Evolutionary conservation across 2,113 vertebrate species (phyloP).

Genomic region (Globicephala melas): DNA sequence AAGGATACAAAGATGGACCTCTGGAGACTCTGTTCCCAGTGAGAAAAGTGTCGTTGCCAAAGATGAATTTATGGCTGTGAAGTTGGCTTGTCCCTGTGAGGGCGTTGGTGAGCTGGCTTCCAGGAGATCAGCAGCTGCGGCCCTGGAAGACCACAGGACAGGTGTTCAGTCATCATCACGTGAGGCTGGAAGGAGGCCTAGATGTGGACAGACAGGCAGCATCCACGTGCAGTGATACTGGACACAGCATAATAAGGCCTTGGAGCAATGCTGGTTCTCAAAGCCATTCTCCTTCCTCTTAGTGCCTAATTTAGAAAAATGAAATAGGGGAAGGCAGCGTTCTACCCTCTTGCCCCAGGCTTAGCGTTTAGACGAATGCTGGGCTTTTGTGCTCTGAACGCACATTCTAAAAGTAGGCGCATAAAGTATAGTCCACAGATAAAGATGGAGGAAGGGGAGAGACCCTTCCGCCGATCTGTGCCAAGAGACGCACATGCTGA

Average conservation of each 20-base stretch:
- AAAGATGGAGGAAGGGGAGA: too few species aligned
- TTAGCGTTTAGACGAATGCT: not conserved
- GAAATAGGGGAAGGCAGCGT: not conserved
- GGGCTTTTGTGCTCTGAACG: not conserved
- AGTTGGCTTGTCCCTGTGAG: not conserved
- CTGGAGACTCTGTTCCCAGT: not conserved
- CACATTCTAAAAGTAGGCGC: not conserved
- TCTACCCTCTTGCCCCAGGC: not conserved
- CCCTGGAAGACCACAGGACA: not conserved
- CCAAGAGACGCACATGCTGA: not conserved
- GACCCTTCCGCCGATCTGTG: not conserved
- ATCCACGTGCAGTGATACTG: rapidly evolving
- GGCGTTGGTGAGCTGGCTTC: not conserved
- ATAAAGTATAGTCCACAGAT: rapidly evolving
- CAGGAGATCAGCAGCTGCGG: not conserved
- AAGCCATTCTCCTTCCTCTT: not conserved
- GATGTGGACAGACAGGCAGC: not conserved
- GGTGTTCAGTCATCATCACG: rapidly evolving
- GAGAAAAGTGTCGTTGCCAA: not conserved
- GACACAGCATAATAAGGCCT: rapidly evolving
- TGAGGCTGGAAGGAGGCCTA: not conserved
- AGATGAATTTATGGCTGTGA: not conserved
- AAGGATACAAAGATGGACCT: not conserved
- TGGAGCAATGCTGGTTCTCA: rapidly evolving
- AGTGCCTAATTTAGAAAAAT: not conserved